These are phyloP conservation scores for pig (Sus scrofa) DNA, from an alignment of 2,113 vertebrate genomes.

Conservation along the genomic window T2T-Sscrofa CM000812.6:235805501-235806000, in stretches of 20 bases:
- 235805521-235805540: neutral
- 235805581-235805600: neutral
- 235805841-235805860: neutral
- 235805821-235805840: neutral
- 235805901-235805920: neutral
- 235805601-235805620: neutral
- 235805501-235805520: neutral
- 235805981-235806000: neutral
- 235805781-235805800: neutral
- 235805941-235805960: neutral
- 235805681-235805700: neutral
- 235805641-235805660: neutral
- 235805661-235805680: neutral
- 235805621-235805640: neutral
- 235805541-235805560: fast-evolving
- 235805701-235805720: neutral
- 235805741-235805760: neutral
- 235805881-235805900: neutral
- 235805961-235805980: neutral
- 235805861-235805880: neutral
- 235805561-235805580: neutral
- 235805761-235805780: neutral
- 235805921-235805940: neutral
- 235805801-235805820: neutral
- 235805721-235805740: neutral